Evolutionary conservation across 2,888 invertebrate species (phyloP).

Genomic region (Timandra comae): DNA sequence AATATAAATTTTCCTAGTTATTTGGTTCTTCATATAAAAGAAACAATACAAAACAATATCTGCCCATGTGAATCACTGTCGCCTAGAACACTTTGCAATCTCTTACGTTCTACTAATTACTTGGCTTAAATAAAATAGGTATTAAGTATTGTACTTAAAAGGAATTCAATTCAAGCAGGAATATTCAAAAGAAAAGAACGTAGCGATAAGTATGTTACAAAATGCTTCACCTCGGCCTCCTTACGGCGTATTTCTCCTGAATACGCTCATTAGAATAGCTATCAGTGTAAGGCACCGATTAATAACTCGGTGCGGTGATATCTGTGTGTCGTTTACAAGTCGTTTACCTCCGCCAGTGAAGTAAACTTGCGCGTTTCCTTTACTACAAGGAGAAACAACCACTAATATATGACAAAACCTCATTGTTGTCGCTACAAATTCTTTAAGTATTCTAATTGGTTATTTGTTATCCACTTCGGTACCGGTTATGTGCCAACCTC

Average conservation of each 20-base stretch:
- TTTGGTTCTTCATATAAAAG: too few species aligned
- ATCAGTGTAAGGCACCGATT: constrained; percentile 70
- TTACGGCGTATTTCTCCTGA: constrained; percentile 51
- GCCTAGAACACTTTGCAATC: too few species aligned
- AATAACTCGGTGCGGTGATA: constrained; percentile 63
- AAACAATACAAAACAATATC: too few species aligned
- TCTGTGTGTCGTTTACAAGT: constrained; percentile 64
- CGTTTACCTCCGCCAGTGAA: constrained; percentile 63
- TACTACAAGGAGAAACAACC: constrained; percentile 44
- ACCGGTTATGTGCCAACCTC: constrained; percentile 49
- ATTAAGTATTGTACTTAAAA: too few species aligned
- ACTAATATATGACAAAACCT: constrained; percentile 20
- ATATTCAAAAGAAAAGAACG: too few species aligned
- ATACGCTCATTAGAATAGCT: constrained; percentile 73
- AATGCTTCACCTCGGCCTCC: constrained; percentile 67
- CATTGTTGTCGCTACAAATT: constrained; percentile 42
- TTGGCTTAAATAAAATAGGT: too few species aligned
- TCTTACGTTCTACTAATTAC: too few species aligned
- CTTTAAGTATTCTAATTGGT: constrained; percentile 57
- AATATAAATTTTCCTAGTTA: neutral
- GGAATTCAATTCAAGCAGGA: too few species aligned
- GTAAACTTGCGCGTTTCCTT: constrained; percentile 41
- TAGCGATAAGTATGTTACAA: constrained; percentile 36
- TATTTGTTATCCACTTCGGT: constrained; percentile 46
- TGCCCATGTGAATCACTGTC: too few species aligned